Percentiles rank a stretch among this genome's conserved stretches.
Evolutionary conservation across 2,113 vertebrate species (phyloP).

Genomic region (Panthera uncia): DNA sequence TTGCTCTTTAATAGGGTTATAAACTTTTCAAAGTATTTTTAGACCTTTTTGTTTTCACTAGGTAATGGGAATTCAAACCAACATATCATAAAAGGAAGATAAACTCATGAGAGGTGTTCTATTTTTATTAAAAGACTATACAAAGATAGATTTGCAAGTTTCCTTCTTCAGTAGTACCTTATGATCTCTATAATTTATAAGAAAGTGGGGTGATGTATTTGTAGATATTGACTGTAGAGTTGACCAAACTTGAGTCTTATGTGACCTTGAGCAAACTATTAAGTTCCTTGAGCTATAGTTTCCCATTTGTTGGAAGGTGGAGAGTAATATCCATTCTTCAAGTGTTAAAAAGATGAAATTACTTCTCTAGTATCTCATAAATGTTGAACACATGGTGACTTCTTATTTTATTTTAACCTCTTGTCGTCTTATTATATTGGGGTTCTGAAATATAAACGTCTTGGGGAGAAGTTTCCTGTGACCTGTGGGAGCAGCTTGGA

Average conservation of each 20-base stretch:
- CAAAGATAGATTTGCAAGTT: background rate
- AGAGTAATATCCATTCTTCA: background rate
- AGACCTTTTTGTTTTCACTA: conserved; percentile 7
- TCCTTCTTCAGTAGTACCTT: background rate
- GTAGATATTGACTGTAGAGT: background rate
- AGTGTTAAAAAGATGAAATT: background rate
- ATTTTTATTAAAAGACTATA: conserved; percentile 12
- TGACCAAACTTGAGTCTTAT: background rate
- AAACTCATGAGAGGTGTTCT: background rate
- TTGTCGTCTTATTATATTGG: background rate
- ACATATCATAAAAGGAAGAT: background rate
- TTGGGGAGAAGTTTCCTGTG: background rate
- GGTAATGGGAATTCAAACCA: conserved; percentile 30
- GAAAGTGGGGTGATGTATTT: background rate
- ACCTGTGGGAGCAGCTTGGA: background rate
- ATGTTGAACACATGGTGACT: background rate
- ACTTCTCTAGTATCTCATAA: background rate
- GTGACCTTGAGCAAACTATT: background rate
- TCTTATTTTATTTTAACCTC: conserved; percentile 14
- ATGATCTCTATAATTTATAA: background rate
- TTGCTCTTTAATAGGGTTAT: conserved; percentile 41
- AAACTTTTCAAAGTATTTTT: conserved; percentile 40
- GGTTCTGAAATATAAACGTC: background rate
- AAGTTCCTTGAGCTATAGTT: background rate
- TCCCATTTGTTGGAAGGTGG: background rate